Conservation (phyloP, 64 coral and sea anemone species). For the Montipora efflorescens region DNA sequence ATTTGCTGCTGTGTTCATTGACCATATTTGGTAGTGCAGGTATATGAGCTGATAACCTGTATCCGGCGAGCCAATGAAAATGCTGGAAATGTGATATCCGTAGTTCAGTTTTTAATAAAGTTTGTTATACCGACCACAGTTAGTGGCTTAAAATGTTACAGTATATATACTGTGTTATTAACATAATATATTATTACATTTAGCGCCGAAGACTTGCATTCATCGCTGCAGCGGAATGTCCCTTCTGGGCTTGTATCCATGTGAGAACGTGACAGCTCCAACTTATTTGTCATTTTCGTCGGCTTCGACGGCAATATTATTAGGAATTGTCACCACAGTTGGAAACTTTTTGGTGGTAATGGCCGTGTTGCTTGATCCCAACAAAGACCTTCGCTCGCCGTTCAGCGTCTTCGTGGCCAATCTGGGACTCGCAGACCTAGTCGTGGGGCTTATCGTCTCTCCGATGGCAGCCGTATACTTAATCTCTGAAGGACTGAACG, state of each 20-base stretch:
- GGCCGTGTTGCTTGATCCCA: slow-evolving; percentile 38
- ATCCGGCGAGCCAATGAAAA: no score
- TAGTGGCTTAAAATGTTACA: no score
- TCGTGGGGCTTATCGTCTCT: slow-evolving; percentile 22
- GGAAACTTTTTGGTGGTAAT: slow-evolving; percentile 60
- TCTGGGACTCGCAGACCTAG: slow-evolving; percentile 40
- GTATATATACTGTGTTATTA: no score
- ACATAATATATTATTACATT: no score
- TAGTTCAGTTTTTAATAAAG: no score
- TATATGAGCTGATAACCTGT: no score
- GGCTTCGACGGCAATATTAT: background rate
- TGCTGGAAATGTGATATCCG: no score
- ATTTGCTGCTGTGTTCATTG: no score
- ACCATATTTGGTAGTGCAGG: no score
- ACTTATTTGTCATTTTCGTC: slow-evolving; percentile 35
- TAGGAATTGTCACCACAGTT: slow-evolving; percentile 27
- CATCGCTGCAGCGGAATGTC: background rate
- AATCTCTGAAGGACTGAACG: slow-evolving; percentile 14
- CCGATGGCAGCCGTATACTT: slow-evolving; percentile 54
- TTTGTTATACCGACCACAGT: no score
- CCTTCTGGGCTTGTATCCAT: background rate
- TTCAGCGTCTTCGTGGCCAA: slow-evolving; percentile 67
- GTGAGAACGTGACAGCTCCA: background rate
- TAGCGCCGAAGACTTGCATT: no score
- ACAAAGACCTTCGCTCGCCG: slow-evolving; percentile 57